A percentile compares a stretch with the other conserved stretches of the same genome.
Conservation (phyloP, 2,888 invertebrate genomes). For the Aelia acuminata region DNA sequence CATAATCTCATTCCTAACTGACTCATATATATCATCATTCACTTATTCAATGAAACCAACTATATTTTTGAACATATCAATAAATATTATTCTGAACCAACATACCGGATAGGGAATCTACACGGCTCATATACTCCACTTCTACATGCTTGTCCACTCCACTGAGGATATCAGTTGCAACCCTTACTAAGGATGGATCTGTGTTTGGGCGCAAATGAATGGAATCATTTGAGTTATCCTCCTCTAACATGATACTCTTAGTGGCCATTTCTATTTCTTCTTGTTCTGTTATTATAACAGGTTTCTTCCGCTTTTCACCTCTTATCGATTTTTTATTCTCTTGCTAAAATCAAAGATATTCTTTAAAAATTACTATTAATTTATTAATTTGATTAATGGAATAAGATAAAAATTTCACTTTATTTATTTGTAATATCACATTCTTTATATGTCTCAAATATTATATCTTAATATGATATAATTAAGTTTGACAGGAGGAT, state of each 20-base stretch:
- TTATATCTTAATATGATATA: neutral
- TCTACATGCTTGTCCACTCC: slow-evolving; percentile 75
- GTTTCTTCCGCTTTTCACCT: slow-evolving; percentile 58
- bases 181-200: slow-evolving; percentile 68
- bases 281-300: slow-evolving; percentile 56
- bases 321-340: slow-evolving; percentile 61
- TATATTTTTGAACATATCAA: neutral
- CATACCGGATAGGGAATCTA: slow-evolving; percentile 49
- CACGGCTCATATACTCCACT: slow-evolving; percentile 70
- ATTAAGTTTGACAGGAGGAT: neutral
- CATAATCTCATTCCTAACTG: no score
- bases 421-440: neutral
- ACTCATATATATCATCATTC: no score
- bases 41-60: no score
- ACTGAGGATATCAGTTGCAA: slow-evolving; percentile 75
- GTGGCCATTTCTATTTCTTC: slow-evolving; percentile 63
- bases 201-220: neutral
- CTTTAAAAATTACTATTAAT: slow-evolving; percentile 24
- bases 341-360: slow-evolving; percentile 60
- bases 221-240: slow-evolving; percentile 57
- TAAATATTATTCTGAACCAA: neutral
- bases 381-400: neutral
- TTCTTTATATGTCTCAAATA: no score
- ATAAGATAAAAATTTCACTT: neutral
- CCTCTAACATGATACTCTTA: slow-evolving; percentile 62